Evolutionary conservation across 2,797 vertebrate genomes (phyloP).

Genomic region (Enteromius fasciolatus): DNA sequence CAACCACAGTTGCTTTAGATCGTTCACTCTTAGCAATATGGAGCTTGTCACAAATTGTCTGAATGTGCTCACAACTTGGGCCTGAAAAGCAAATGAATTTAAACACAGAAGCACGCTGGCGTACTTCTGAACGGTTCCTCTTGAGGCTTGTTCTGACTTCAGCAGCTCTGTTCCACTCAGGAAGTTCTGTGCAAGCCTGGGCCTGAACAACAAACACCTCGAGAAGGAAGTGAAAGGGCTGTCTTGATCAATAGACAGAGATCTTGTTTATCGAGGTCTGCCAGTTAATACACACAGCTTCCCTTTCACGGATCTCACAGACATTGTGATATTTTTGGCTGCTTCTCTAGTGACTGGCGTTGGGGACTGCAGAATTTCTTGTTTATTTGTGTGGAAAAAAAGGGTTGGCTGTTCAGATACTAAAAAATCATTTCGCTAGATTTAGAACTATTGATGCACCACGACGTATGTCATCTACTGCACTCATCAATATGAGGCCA

Average conservation of each 20-base stretch:
- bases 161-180: not conserved
- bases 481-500: slow-evolving; percentile 23
- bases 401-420: not conserved
- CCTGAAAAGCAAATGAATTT: not conserved
- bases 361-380: not conserved
- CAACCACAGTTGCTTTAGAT: slow-evolving; percentile 12
- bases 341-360: not conserved
- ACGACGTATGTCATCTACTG: slow-evolving; percentile 22
- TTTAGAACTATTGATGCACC: slow-evolving; percentile 6
- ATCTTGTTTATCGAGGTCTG: slow-evolving; percentile 42
- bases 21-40: not conserved
- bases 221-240: slow-evolving; percentile 43
- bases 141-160: not conserved
- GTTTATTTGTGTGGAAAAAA: slow-evolving; percentile 19
- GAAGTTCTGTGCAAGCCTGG: not conserved
- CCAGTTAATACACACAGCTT: slow-evolving; percentile 39
- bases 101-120: not conserved
- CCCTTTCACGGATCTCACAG: slow-evolving; percentile 34
- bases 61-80: not conserved
- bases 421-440: slow-evolving; percentile 10
- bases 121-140: not conserved
- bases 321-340: slow-evolving; percentile 14
- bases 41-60: not conserved
- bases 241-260: slow-evolving; percentile 49
- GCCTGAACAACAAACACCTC: not conserved